Evolutionary conservation across 2,797 vertebrate genomes (phyloP), one percentile per base, ranked within the genome.

Genomic region (Myiotriccus ornatus): DNA sequence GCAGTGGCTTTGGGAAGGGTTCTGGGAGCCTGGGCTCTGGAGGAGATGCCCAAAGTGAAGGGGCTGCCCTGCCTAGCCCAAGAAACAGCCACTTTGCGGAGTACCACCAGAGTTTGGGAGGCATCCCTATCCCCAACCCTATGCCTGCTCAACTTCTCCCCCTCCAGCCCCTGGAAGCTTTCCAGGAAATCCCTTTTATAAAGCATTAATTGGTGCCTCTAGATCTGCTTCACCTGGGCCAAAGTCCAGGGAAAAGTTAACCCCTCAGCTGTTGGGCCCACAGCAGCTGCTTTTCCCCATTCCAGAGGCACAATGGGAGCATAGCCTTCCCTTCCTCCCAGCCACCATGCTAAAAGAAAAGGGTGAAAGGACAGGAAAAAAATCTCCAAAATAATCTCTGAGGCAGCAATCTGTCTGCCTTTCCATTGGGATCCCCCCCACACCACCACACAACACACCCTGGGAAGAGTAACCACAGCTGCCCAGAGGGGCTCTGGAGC

Each of bases 211-310:
- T 39, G 14, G 19, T 62, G 49, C 35, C 63, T 56, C 12, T 70
- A 27, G 14, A 52, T 32, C 63, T 76, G 24, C 14, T 25, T n/a
- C 47, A 79, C 39, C n/a, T 59, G 50, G 22, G 49, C 46, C 20
- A 4, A 57, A 84, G 68, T 22, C 50, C 65, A 63, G 43, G 41
- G 50, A 34, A 34, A 19, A 23, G 19, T 75, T 84, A 79, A 43
- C 19, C 21, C 53, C 15, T 56, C 1, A 0, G 28, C 41, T 56
- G 25, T 41, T 49, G 44, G 28, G 18, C 13, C 39, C 4, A 0
- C 3, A 0, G 39, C 27, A 39, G 30, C 34, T 30, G n/a, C 24
- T 76, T 14, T 2, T 35, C 64, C 50, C 37, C 4, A 1, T 17
- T 63, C 37, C 39, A 21, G 37, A 50, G 27, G 28, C 25, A 23